phyloP scores from a whole-genome alignment of 2,888 invertebrate species.

The Teinopalpus imperialis region DNA sequence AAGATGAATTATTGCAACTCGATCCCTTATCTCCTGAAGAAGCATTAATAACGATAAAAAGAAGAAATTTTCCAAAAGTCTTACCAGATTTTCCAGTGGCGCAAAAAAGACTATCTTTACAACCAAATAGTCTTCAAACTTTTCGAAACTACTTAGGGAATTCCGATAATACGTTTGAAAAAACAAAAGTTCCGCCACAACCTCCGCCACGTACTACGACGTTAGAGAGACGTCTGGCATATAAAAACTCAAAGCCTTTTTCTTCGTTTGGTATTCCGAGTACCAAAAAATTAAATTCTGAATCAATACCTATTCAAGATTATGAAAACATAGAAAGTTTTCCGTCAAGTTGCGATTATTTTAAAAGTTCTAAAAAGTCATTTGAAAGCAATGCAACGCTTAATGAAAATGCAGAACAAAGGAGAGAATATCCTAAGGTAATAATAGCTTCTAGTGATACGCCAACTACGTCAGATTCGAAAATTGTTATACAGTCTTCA shows the following conservation, averaged over 20 bases:
- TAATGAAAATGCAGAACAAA: conserved; percentile 37
- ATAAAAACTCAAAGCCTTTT: conserved; percentile 62
- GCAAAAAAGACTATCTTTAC: conserved; percentile 85
- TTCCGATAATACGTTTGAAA: conserved; percentile 55
- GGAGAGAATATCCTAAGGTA: conserved; percentile 68
- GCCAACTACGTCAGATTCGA: conserved; percentile 75
- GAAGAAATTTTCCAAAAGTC: conserved; percentile 92
- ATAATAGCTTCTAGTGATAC: conserved; percentile 77
- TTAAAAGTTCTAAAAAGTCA: conserved; percentile 38
- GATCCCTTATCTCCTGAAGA: conserved; percentile 84
- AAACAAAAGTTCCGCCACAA: conserved; percentile 82
- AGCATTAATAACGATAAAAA: conserved; percentile 86
- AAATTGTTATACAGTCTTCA: conserved; percentile 83
- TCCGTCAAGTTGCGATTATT: conserved; percentile 3
- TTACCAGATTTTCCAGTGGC: conserved; percentile 87
- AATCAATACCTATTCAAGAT: conserved; percentile 42
- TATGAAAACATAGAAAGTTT: conserved; percentile 59
- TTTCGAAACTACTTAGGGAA: conserved; percentile 54
- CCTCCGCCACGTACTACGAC: conserved; percentile 90
- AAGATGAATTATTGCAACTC: conserved; percentile 74
- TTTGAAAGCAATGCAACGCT: conserved; percentile 42
- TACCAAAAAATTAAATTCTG: conserved; percentile 44
- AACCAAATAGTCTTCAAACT: conserved; percentile 74
- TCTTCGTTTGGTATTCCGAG: conserved; percentile 56
- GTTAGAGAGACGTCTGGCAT: conserved; percentile 81